Percentiles rank a stretch among this genome's conserved stretches.
phyloP scores from a whole-genome alignment of 1,140 invertebrate species.

The Paraescarpia echinospica region DNA sequence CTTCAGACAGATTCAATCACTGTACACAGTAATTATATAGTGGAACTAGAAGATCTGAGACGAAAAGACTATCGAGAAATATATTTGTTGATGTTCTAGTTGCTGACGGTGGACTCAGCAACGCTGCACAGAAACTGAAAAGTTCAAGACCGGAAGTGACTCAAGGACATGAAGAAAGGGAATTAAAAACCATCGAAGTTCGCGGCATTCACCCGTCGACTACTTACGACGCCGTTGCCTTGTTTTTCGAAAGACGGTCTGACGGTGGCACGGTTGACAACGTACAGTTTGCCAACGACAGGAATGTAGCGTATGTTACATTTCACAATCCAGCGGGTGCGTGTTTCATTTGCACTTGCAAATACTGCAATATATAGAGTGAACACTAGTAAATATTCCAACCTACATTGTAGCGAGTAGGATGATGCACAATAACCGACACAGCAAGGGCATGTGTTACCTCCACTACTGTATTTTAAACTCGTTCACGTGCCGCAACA shows the following conservation, averaged over 20 bases:
- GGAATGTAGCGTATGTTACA: neutral
- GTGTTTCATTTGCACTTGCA: neutral
- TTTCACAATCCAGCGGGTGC: neutral
- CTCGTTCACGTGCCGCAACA: too few species aligned
- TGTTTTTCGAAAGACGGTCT: neutral
- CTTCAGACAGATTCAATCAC: too few species aligned
- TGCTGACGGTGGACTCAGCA: neutral
- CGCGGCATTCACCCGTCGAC: neutral
- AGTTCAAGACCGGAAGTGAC: neutral
- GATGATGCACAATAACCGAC: too few species aligned
- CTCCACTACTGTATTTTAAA: too few species aligned
- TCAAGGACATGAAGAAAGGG: neutral
- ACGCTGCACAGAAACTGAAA: neutral
- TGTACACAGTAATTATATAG: too few species aligned
- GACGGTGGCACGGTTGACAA: neutral
- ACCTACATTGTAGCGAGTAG: too few species aligned
- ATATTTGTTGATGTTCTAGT: neutral
- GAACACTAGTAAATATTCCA: too few species aligned
- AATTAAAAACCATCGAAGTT: neutral
- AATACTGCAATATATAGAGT: too few species aligned
- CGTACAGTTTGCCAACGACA: neutral
- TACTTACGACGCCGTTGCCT: neutral
- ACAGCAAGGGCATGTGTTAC: too few species aligned
- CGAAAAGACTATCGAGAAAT: neutral
- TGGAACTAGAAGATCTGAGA: neutral